phyloP scores from a whole-genome alignment of 2,113 vertebrate genomes.

The Bos taurus region DNA sequence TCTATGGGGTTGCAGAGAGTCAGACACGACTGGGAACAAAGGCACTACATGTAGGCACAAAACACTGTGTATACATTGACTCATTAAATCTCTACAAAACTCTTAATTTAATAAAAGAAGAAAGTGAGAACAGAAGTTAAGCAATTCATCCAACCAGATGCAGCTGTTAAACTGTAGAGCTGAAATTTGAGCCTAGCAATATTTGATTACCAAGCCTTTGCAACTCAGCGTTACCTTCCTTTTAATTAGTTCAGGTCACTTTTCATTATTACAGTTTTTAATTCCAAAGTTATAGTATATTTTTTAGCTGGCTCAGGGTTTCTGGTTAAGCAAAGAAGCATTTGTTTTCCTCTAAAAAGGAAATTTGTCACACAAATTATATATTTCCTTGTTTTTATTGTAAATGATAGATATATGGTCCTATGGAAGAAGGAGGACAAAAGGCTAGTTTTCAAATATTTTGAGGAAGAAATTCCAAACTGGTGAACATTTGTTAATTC shows the following conservation, averaged over 20 bases:
- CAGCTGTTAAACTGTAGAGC: not conserved
- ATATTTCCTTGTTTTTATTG: not conserved
- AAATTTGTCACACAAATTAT: not conserved
- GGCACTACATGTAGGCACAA: not conserved
- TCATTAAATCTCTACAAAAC: not conserved
- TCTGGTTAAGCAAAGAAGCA: not conserved
- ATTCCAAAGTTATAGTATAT: not conserved
- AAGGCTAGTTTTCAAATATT: constrained; percentile 3
- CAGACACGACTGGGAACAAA: not conserved
- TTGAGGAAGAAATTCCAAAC: not conserved
- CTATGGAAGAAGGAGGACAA: not conserved
- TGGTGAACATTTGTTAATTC: not conserved
- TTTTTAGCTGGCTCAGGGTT: not conserved
- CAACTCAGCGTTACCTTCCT: not conserved
- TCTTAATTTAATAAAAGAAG: not conserved
- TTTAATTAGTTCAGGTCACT: not conserved
- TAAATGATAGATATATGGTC: not conserved
- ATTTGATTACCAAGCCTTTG: not conserved
- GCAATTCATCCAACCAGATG: not conserved
- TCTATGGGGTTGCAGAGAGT: not conserved
- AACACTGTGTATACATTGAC: not conserved
- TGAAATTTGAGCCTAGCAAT: not conserved
- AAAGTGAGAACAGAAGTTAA: not conserved
- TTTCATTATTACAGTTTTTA: not conserved
- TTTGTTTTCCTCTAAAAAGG: not conserved